Conservation (phyloP, 2,888 invertebrate species). For the Xestoiulus laeticollis region DNA sequence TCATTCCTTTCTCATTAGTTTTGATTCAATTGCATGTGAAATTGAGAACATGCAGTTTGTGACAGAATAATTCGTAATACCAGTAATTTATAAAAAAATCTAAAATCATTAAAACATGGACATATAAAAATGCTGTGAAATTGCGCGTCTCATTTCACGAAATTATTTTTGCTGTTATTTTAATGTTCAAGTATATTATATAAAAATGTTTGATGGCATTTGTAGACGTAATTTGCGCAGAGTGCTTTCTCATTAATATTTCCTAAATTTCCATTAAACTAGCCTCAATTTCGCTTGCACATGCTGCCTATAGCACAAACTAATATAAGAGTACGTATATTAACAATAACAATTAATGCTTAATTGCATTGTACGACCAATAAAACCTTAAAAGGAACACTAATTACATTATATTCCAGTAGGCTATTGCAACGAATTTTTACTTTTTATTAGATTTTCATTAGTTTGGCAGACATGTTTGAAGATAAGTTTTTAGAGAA, state of each 20-base stretch:
- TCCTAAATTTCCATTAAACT: not conserved
- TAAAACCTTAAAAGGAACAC: not conserved
- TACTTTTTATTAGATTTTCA: not conserved
- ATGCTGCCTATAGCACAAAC: not conserved
- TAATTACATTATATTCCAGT: not conserved
- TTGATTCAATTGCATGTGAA: too few species aligned
- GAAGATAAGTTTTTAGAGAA: not conserved
- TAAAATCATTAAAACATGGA: too few species aligned
- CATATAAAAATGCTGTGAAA: too few species aligned
- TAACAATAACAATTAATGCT: not conserved
- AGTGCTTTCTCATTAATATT: not conserved
- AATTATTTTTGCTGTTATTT: too few species aligned
- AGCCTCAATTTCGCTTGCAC: not conserved
- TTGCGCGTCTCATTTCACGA: too few species aligned
- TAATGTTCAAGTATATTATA: too few species aligned
- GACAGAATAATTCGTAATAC: too few species aligned
- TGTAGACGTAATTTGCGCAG: too few species aligned
- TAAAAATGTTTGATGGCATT: too few species aligned
- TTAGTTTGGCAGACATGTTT: not conserved
- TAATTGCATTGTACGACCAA: not conserved
- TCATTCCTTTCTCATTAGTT: too few species aligned
- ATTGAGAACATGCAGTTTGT: too few species aligned
- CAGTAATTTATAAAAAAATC: too few species aligned
- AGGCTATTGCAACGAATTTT: not conserved
- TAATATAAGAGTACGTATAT: not conserved